Conservation (phyloP, 2,797 vertebrate species). For the Arctocebus calabarensis region DNA sequence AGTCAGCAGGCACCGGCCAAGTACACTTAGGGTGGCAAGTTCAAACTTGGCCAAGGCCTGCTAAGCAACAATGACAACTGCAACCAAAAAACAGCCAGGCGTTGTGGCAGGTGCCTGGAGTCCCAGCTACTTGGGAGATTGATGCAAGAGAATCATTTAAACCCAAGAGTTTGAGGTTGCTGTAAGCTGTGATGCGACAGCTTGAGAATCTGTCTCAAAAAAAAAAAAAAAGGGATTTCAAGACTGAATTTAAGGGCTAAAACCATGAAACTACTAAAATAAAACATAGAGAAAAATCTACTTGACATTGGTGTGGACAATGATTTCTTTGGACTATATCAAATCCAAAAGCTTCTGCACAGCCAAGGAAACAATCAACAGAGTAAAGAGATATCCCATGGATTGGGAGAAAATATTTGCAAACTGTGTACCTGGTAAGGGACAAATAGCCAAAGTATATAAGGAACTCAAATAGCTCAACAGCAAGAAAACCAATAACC, state of each 20-base stretch:
- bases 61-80: no score
- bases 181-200: no score
- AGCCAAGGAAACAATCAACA: neutral
- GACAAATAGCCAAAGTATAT: neutral
- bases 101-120: no score
- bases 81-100: no score
- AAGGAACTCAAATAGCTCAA: neutral
- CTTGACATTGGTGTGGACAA: neutral
- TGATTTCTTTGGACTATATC: neutral
- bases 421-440: neutral
- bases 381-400: neutral
- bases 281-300: neutral
- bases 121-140: no score
- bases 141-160: no score
- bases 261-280: neutral
- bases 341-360: neutral
- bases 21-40: no score
- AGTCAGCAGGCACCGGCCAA: no score
- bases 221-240: conserved; percentile 35
- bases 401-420: neutral
- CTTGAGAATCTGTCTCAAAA: no score
- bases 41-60: no score
- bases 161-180: no score
- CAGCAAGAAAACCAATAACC: neutral
- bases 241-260: neutral